Percentiles rank a stretch among this genome's conserved stretches.
Conservation (phyloP, 2,797 vertebrate genomes). For the Novumbra hubbsi region DNA sequence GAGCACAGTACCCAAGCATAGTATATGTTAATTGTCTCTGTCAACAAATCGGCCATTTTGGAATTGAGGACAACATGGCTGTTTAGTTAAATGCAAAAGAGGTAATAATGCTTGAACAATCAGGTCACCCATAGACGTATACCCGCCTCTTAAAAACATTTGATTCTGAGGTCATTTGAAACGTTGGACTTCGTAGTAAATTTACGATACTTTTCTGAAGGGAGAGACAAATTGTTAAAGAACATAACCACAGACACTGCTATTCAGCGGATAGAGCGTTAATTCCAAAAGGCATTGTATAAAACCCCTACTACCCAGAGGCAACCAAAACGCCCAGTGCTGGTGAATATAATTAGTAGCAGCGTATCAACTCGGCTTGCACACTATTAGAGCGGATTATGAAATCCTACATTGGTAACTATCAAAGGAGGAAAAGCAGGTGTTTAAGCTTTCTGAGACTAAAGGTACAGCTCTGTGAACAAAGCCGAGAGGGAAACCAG, state of each 20-base stretch:
- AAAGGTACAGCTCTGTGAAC: slow-evolving; percentile 38
- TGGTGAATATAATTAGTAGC: slow-evolving; percentile 79
- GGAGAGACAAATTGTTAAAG: background rate
- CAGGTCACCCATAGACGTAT: too few species aligned
- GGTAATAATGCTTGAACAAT: too few species aligned
- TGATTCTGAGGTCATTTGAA: too few species aligned
- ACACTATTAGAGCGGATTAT: slow-evolving; percentile 76
- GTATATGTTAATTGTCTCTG: background rate
- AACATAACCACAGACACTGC: background rate
- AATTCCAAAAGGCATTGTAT: slow-evolving; percentile 36
- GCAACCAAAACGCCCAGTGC: slow-evolving; percentile 57
- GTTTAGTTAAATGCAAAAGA: too few species aligned
- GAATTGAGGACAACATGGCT: background rate
- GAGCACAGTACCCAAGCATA: background rate
- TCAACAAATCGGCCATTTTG: background rate
- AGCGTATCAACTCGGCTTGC: slow-evolving; percentile 76
- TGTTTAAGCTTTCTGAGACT: slow-evolving; percentile 68
- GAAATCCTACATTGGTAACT: slow-evolving; percentile 78
- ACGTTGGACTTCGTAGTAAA: too few species aligned
- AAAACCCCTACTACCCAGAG: slow-evolving; percentile 64
- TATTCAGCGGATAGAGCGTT: background rate
- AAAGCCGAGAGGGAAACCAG: slow-evolving; percentile 16
- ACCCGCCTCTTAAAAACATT: too few species aligned
- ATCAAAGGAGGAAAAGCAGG: slow-evolving; percentile 68
- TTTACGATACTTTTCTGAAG: too few species aligned